Conservation (phyloP, 1,140 invertebrate genomes). For the Propsilocerus akamusi region DNA sequence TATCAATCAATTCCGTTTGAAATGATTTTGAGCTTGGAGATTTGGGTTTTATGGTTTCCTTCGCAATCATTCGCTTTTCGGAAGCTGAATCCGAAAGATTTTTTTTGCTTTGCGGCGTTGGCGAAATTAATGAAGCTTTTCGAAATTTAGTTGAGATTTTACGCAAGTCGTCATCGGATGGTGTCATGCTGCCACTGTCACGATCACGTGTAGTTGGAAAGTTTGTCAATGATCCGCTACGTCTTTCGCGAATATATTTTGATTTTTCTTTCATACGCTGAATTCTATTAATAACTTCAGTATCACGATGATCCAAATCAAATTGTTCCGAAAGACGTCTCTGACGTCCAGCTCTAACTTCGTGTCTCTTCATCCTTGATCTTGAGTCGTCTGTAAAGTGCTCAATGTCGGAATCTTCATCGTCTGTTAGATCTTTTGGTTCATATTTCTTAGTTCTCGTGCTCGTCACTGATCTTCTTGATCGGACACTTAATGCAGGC, state of each 20-base stretch:
- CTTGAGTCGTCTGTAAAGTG: conserved; percentile 23
- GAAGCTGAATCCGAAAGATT: conserved; percentile 5
- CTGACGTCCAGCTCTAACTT: not conserved
- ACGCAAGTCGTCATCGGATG: not conserved
- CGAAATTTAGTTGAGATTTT: not conserved
- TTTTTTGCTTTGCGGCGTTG: not conserved
- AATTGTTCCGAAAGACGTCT: not conserved
- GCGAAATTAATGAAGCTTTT: not conserved
- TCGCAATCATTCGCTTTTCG: conserved; percentile 6
- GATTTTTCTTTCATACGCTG: not conserved
- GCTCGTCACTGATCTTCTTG: conserved; percentile 35
- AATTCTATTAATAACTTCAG: not conserved
- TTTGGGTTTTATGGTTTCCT: too few relatives aligned
- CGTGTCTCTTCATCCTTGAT: conserved; percentile 10
- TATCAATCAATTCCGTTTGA: too few relatives aligned
- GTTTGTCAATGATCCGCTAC: not conserved
- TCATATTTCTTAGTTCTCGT: conserved; percentile 22
- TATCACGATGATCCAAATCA: not conserved
- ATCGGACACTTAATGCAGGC: conserved; percentile 45
- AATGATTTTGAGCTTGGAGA: too few relatives aligned
- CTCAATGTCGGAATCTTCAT: conserved; percentile 34
- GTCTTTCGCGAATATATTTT: not conserved
- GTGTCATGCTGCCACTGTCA: not conserved
- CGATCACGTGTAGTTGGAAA: not conserved
- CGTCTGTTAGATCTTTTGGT: conserved; percentile 28